Evolutionary conservation across 2,113 vertebrate genomes (phyloP).

Genomic region (Neogale vison): DNA sequence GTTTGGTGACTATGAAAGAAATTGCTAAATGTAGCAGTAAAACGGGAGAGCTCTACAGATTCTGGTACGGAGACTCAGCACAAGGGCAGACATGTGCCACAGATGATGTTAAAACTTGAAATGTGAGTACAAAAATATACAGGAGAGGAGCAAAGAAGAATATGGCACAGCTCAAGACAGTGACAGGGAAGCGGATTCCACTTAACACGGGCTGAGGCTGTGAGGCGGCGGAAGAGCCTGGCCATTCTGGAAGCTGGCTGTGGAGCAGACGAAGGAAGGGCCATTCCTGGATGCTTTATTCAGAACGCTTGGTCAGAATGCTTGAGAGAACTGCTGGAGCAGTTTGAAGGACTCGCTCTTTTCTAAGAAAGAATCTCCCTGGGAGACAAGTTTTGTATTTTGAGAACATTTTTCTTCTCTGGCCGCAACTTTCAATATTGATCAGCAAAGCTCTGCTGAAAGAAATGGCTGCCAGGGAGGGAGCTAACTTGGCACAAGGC

Average conservation of each 20-base stretch:
- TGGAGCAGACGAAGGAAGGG: slow-evolving; percentile 4
- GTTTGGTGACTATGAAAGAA: slow-evolving; percentile 40
- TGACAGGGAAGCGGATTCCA: neutral
- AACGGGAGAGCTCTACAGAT: neutral
- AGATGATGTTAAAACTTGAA: neutral
- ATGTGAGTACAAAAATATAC: neutral
- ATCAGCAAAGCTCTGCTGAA: slow-evolving; percentile 72
- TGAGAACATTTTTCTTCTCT: slow-evolving; percentile 66
- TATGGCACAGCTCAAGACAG: slow-evolving; percentile 7
- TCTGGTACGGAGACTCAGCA: neutral
- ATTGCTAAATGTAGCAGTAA: neutral
- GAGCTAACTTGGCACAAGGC: neutral
- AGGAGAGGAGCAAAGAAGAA: slow-evolving; percentile 29
- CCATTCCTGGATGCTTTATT: slow-evolving; percentile 39
- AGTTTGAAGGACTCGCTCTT: slow-evolving; percentile 66
- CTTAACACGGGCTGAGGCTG: neutral
- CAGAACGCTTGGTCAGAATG: slow-evolving; percentile 34
- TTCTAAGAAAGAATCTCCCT: slow-evolving; percentile 66
- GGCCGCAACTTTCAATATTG: slow-evolving; percentile 76
- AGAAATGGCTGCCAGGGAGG: slow-evolving; percentile 65
- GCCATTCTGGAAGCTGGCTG: slow-evolving; percentile 54
- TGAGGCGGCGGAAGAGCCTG: neutral
- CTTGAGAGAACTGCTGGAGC: slow-evolving; percentile 60
- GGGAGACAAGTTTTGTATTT: slow-evolving; percentile 74
- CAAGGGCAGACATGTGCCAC: accelerated